Conservation (phyloP, 2,888 invertebrate genomes). For the Caenorhabditis wallacei region DNA sequence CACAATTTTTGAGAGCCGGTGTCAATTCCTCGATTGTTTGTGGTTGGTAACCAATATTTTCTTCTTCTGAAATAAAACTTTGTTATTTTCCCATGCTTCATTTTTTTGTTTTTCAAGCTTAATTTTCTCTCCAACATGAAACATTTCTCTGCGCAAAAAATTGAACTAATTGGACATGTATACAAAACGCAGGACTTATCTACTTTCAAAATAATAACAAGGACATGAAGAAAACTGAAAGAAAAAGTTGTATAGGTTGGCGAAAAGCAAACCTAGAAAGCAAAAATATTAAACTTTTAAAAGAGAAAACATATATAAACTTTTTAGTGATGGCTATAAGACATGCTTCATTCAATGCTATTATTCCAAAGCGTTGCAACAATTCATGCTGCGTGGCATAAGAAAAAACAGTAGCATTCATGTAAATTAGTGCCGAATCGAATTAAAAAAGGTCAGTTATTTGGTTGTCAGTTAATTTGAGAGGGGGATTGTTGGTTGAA, state of each 20-base stretch:
- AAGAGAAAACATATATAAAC: background rate
- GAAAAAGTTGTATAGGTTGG: conserved; percentile 10
- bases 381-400: conserved; percentile 25
- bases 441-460: conserved; percentile 6
- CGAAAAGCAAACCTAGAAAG: conserved; percentile 18
- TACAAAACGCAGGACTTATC: conserved; percentile 16
- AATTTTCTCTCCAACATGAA: background rate
- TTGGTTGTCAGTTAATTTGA: conserved; percentile 12
- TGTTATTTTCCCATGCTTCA: background rate
- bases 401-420: conserved; percentile 22
- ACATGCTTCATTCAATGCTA: conserved; percentile 33
- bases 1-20: conserved; percentile 92
- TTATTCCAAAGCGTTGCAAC: conserved; percentile 18
- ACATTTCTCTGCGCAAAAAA: conserved; percentile 8
- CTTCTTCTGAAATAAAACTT: conserved; percentile 82
- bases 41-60: conserved; percentile 77
- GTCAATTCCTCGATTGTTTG: conserved; percentile 87
- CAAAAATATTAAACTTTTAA: background rate
- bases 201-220: conserved; percentile 10
- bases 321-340: conserved; percentile 5
- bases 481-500: background rate
- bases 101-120: background rate
- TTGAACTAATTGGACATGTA: conserved; percentile 14
- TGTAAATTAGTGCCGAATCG: conserved; percentile 32
- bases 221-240: conserved; percentile 41